Evolutionary conservation across 2,797 vertebrate species (phyloP).

Genomic region (Lepidocolaptes lacrymiger): DNA sequence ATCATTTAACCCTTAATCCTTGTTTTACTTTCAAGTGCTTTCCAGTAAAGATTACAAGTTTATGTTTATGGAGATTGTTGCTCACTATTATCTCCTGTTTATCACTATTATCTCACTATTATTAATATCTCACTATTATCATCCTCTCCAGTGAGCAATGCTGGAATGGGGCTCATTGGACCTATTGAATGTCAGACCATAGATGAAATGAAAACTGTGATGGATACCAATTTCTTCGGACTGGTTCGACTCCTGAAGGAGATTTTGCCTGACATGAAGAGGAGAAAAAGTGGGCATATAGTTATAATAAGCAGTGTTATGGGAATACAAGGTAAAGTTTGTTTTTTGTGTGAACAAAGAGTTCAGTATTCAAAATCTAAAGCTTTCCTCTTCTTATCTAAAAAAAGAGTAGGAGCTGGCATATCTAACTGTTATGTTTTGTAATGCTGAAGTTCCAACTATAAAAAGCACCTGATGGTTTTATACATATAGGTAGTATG

Average conservation of each 20-base stretch:
- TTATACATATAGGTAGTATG: background rate
- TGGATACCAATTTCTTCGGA: conserved; percentile 92
- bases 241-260: conserved; percentile 86
- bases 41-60: background rate
- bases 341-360: background rate
- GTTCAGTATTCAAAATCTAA: background rate
- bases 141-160: conserved; percentile 86
- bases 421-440: background rate
- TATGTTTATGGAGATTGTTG: background rate
- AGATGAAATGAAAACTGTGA: conserved; percentile 86
- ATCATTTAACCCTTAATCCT: background rate
- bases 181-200: conserved; percentile 89
- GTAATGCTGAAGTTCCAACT: background rate
- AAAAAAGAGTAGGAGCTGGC: background rate
- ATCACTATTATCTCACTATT: background rate
- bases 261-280: conserved; percentile 88
- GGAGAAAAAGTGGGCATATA: conserved; percentile 85
- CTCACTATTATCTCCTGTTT: background rate
- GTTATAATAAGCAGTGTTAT: conserved; percentile 90
- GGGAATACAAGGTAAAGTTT: conserved; percentile 84
- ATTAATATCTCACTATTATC: no score
- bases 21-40: background rate
- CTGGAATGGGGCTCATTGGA: conserved; percentile 87
- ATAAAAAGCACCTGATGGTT: background rate
- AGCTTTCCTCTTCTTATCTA: background rate